Conservation (phyloP, 2,113 vertebrate genomes). For the Elephas maximus region DNA sequence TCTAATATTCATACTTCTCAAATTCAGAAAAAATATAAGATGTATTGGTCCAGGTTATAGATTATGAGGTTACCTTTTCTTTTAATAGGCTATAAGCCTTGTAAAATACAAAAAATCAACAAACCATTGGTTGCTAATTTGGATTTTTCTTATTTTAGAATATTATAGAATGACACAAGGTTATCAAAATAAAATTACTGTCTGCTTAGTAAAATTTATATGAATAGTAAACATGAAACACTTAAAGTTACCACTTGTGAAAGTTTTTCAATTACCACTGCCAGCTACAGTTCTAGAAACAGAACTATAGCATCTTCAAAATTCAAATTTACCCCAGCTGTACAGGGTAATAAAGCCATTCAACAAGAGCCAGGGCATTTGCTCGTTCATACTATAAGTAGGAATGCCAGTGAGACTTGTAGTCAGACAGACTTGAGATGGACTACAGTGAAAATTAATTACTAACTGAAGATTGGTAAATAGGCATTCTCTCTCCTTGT, state of each 20-base stretch:
- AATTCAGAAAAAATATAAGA: background rate
- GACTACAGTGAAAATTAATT: background rate
- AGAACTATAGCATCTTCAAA: background rate
- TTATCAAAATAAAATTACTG: background rate
- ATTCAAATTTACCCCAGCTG: background rate
- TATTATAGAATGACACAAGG: background rate
- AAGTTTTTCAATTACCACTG: background rate
- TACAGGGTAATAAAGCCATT: background rate
- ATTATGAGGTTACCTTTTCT: background rate
- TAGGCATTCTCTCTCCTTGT: background rate
- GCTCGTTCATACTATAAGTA: background rate
- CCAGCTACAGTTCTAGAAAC: background rate
- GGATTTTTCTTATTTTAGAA: conserved; percentile 14
- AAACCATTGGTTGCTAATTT: background rate
- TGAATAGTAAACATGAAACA: background rate
- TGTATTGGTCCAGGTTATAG: background rate
- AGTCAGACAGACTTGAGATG: background rate
- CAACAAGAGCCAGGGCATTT: background rate
- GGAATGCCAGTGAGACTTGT: background rate
- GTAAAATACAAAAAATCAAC: background rate
- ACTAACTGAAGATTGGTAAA: background rate
- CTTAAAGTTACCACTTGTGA: background rate
- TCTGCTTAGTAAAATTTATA: background rate
- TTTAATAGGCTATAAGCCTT: background rate
- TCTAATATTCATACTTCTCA: background rate